Conservation (phyloP, 2,797 vertebrate genomes). For the Thripadectes ignobilis region DNA sequence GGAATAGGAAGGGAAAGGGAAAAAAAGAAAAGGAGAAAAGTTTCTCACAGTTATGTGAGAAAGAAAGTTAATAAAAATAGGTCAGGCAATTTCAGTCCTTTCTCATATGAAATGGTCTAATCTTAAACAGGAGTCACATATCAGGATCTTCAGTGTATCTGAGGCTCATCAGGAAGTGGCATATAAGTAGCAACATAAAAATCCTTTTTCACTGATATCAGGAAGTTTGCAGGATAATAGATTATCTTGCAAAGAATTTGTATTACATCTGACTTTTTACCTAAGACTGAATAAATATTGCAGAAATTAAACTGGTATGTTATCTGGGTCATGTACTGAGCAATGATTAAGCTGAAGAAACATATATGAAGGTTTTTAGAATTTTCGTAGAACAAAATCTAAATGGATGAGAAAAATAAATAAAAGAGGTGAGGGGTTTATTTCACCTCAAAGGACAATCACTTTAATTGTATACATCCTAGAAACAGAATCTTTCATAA, state of each 20-base stretch:
- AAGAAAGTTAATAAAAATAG: conserved; percentile 42
- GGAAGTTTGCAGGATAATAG: background rate
- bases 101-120: conserved; percentile 15
- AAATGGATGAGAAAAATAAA: background rate
- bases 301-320: background rate
- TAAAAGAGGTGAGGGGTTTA: background rate
- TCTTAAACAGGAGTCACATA: background rate
- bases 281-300: background rate
- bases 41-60: background rate
- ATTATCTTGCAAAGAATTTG: background rate
- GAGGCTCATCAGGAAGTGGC: background rate
- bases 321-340: background rate
- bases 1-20: background rate
- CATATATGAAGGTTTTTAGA: background rate
- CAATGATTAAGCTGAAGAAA: background rate
- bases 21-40: background rate
- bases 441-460: background rate
- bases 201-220: background rate
- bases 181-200: background rate
- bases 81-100: conserved; percentile 20
- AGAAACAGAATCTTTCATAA: background rate
- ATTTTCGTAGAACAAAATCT: background rate
- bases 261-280: background rate
- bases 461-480: background rate
- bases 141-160: background rate